Evolutionary conservation across 2,888 invertebrate species (phyloP).

Genomic region (Netelia virgata): DNA sequence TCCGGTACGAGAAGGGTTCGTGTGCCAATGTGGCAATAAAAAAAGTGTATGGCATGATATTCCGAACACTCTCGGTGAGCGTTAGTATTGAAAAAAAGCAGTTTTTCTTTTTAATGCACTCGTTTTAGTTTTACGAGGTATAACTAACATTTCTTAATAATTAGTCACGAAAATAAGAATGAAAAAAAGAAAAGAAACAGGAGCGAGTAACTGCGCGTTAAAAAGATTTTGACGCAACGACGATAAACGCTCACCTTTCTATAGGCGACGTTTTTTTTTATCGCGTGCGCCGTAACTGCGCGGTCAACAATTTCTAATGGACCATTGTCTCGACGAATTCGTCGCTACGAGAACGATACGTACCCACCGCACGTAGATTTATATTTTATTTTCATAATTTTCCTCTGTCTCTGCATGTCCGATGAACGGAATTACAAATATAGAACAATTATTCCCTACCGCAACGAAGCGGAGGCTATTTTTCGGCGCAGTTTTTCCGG

Average conservation of each 20-base stretch:
- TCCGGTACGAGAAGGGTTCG: slow-evolving; percentile 19
- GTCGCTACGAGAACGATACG: slow-evolving; percentile 34
- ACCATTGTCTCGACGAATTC: slow-evolving; percentile 71
- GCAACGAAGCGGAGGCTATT: background rate
- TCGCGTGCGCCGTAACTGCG: background rate
- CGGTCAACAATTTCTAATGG: slow-evolving; percentile 67
- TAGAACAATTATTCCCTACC: background rate
- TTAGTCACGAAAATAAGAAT: slow-evolving; percentile 21
- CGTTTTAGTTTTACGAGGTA: slow-evolving; percentile 20
- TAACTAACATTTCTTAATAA: slow-evolving; percentile 27
- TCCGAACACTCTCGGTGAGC: slow-evolving; percentile 15
- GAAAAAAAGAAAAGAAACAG: slow-evolving; percentile 13
- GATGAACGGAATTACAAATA: background rate
- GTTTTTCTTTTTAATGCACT: slow-evolving; percentile 34
- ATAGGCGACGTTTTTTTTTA: slow-evolving; percentile 9
- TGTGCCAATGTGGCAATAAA: slow-evolving; percentile 42
- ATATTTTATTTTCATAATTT: background rate
- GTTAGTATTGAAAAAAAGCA: background rate
- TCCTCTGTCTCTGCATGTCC: background rate
- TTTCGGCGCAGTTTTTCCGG: background rate
- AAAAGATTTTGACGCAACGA: slow-evolving; percentile 22
- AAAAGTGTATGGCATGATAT: slow-evolving; percentile 28
- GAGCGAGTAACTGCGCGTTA: slow-evolving; percentile 5
- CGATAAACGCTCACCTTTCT: background rate
- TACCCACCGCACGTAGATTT: background rate